A percentile compares a stretch with the other conserved stretches of the same genome.
Conservation (phyloP, 2,797 vertebrate species). For the Pristis pectinata region DNA sequence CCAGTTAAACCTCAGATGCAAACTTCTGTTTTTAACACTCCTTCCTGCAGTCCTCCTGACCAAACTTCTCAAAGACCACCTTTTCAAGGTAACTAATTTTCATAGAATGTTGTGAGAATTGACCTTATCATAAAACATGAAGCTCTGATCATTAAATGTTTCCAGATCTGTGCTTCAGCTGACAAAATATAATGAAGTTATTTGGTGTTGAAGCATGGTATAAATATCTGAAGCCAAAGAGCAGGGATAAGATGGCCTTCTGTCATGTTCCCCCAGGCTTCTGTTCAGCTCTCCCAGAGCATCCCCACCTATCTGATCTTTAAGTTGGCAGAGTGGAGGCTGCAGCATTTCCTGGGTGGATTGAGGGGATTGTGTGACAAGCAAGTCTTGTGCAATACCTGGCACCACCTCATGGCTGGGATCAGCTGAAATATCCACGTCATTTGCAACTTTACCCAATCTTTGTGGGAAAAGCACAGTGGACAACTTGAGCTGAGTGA, state of each 20-base stretch:
- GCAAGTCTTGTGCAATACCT: neutral
- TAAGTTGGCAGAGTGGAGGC: neutral
- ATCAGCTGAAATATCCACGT: neutral
- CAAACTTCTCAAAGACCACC: neutral
- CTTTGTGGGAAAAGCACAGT: neutral
- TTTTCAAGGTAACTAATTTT: conserved; percentile 3
- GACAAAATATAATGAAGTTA: neutral
- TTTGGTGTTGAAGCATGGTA: neutral
- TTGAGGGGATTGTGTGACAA: neutral
- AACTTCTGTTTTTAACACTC: neutral
- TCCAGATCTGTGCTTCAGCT: neutral
- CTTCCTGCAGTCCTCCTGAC: neutral
- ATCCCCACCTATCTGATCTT: neutral
- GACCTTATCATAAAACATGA: neutral
- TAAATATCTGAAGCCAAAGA: neutral
- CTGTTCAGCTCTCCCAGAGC: too few relatives aligned
- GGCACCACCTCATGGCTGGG: neutral
- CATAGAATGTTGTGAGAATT: neutral
- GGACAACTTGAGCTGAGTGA: neutral
- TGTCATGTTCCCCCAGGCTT: neutral
- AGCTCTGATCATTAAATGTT: neutral
- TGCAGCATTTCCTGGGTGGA: neutral
- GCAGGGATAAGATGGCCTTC: neutral
- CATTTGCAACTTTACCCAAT: neutral
- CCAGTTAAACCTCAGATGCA: neutral